phyloP scores from a whole-genome alignment of 64 coral and sea anemone species.

The Montipora foliosa region DNA sequence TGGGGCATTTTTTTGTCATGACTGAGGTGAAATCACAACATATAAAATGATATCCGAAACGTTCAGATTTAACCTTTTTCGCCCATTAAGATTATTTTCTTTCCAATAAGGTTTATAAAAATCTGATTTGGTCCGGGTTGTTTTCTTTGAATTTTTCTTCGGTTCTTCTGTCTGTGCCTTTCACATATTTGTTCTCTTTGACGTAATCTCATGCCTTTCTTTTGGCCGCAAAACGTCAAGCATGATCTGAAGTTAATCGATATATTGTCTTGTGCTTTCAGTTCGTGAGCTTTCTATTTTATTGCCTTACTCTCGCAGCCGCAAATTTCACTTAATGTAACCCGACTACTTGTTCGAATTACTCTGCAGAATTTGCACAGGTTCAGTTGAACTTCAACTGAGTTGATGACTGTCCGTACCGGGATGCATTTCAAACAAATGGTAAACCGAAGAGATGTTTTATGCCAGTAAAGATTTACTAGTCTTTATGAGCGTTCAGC shows the following conservation, averaged over 20 bases:
- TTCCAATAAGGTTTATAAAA: neutral
- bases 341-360: neutral
- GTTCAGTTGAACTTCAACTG: neutral
- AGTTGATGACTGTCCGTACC: too few relatives aligned
- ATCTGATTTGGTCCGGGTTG: neutral
- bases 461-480: neutral
- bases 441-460: neutral
- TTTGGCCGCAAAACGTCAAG: neutral
- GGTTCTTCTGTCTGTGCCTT: neutral
- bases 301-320: neutral
- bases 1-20: neutral
- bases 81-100: slow-evolving; percentile 4
- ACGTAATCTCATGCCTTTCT: neutral
- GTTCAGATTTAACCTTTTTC: slow-evolving; percentile 10
- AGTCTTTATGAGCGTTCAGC: neutral
- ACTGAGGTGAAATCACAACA: neutral
- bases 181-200: neutral
- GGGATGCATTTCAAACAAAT: neutral
- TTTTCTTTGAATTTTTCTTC: neutral
- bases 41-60: neutral
- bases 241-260: neutral
- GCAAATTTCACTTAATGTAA: too few relatives aligned
- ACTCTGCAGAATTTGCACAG: neutral
- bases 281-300: neutral
- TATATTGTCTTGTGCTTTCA: neutral